phyloP scores from a whole-genome alignment of 23 tunicate genomes.

The Styela clava region DNA sequence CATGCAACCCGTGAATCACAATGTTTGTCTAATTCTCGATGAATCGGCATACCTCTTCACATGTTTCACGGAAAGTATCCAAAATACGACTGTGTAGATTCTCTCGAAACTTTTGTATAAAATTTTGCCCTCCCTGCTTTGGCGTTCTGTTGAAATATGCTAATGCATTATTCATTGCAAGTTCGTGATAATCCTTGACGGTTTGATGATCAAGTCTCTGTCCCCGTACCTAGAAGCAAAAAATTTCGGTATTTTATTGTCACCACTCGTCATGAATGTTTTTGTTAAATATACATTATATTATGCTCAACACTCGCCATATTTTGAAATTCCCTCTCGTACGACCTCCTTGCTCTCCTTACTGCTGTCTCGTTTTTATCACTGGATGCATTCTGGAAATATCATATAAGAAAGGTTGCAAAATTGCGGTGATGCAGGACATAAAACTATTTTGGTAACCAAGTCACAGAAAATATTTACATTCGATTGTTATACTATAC shows the following conservation, averaged over 20 bases:
- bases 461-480: too few relatives aligned
- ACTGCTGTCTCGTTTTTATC: not conserved
- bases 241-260: too few relatives aligned
- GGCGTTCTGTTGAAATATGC: not conserved
- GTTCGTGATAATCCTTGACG: not conserved
- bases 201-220: not conserved
- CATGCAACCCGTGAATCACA: too few relatives aligned
- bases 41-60: not conserved
- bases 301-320: not conserved
- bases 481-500: too few relatives aligned
- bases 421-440: too few relatives aligned
- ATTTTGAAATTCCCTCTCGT: not conserved
- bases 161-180: not conserved
- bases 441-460: too few relatives aligned
- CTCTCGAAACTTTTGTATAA: slow-evolving; percentile 2
- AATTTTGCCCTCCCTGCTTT: not conserved
- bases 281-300: too few relatives aligned
- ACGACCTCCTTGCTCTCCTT: not conserved
- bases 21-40: too few relatives aligned
- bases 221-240: not conserved
- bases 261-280: too few relatives aligned
- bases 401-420: too few relatives aligned
- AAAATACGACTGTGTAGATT: not conserved
- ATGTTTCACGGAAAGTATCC: not conserved
- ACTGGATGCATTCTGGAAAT: too few relatives aligned